Conservation (phyloP, 2,888 invertebrate species). For the Yponomeuta cagnagella region DNA sequence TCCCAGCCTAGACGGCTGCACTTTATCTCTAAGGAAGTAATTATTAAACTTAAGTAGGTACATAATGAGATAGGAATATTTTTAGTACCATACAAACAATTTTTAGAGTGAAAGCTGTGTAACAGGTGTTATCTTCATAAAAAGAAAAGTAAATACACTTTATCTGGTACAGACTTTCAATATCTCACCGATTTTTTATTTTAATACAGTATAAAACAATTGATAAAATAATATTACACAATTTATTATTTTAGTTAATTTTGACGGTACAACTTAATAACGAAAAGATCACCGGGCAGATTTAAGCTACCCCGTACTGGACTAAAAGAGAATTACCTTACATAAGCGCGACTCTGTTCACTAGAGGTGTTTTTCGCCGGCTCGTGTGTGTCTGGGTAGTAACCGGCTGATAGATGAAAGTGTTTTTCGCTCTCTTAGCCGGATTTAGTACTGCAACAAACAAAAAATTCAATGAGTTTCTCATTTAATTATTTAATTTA, state of each 20-base stretch:
- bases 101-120: conserved; percentile 67
- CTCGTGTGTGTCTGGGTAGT: conserved; percentile 67
- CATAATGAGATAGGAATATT: background rate
- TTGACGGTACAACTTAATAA: background rate
- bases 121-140: conserved; percentile 57
- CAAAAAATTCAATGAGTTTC: background rate
- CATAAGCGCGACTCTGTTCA: conserved; percentile 69
- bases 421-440: conserved; percentile 67
- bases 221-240: conserved; percentile 23
- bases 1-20: no score
- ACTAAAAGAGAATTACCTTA: conserved; percentile 26
- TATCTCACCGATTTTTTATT: conserved; percentile 15
- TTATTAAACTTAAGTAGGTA: background rate
- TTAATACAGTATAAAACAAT: conserved; percentile 8
- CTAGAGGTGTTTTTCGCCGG: conserved; percentile 78
- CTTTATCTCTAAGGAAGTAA: no score
- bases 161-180: conserved; percentile 52
- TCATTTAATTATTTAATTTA: no score
- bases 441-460: conserved; percentile 49
- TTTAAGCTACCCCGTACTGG: background rate
- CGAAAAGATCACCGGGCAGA: conserved; percentile 3
- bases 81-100: conserved; percentile 27
- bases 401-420: conserved; percentile 61
- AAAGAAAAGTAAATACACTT: conserved; percentile 51
- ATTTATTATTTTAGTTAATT: conserved; percentile 24